Evolutionary conservation across 2,888 invertebrate species (phyloP).

Genomic region (Hemithea aestivaria): DNA sequence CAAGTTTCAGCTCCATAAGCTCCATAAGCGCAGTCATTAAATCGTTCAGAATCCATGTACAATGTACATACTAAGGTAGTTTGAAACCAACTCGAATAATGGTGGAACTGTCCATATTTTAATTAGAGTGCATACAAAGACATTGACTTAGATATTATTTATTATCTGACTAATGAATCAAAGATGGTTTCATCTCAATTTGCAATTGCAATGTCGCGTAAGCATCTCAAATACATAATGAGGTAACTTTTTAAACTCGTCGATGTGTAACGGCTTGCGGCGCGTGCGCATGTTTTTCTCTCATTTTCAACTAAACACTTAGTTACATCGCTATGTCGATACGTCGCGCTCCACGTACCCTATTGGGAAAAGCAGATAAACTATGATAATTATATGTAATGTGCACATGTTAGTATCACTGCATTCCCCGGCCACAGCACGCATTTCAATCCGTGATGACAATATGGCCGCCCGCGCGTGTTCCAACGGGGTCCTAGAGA

Average conservation of each 20-base stretch:
- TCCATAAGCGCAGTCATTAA: too few species aligned
- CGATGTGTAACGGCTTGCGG: conserved; percentile 59
- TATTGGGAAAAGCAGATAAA: conserved; percentile 76
- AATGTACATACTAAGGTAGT: too few species aligned
- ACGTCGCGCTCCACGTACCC: conserved; percentile 67
- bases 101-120: too few species aligned
- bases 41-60: too few species aligned
- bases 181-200: conserved; percentile 12
- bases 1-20: too few species aligned
- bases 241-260: conserved; percentile 71
- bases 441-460: conserved; percentile 51
- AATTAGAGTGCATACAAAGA: too few species aligned
- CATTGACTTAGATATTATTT: not conserved
- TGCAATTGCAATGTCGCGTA: conserved; percentile 20
- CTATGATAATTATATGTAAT: conserved; percentile 70
- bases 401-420: conserved; percentile 53
- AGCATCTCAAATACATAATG: conserved; percentile 35
- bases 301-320: conserved; percentile 52
- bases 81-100: too few species aligned
- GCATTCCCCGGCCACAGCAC: conserved; percentile 41
- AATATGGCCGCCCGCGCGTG: conserved; percentile 42
- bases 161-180: not conserved
- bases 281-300: conserved; percentile 59
- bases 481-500: conserved; percentile 51
- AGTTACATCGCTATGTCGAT: conserved; percentile 56